These are phyloP conservation scores for Bujurquina vittata DNA, from an alignment of 2,113 vertebrate genomes.

Conservation along the genomic window DNA sequence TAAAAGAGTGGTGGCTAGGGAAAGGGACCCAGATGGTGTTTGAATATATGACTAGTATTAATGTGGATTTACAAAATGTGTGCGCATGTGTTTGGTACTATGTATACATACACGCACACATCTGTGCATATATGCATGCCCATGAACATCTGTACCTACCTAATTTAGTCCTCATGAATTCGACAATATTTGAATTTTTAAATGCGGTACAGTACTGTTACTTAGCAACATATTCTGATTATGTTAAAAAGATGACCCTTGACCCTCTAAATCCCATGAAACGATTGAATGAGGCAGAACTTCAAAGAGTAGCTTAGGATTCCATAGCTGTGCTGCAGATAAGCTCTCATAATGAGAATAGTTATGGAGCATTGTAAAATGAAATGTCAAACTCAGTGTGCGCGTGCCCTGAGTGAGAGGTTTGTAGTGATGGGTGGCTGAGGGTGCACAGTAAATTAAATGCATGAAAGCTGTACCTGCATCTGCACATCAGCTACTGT, in stretches of 20 bases:
- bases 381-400: slow-evolving; percentile 29
- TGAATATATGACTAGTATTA: neutral
- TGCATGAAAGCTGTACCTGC: slow-evolving; percentile 7
- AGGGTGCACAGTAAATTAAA: slow-evolving; percentile 15
- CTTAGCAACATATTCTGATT: slow-evolving; percentile 71
- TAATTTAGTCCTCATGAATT: slow-evolving; percentile 44
- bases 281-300: slow-evolving; percentile 61
- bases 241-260: slow-evolving; percentile 68
- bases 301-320: slow-evolving; percentile 74
- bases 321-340: slow-evolving; percentile 65
- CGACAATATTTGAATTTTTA: slow-evolving; percentile 52
- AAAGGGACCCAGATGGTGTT: neutral
- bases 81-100: neutral
- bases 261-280: slow-evolving; percentile 53
- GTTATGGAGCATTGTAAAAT: slow-evolving; percentile 66
- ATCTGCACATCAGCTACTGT: slow-evolving; percentile 8
- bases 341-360: slow-evolving; percentile 72
- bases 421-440: slow-evolving; percentile 19
- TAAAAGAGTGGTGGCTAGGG: neutral
- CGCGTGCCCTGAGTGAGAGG: slow-evolving; percentile 15
- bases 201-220: slow-evolving; percentile 61
- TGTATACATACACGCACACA: slow-evolving; percentile 13
- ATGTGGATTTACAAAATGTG: neutral
- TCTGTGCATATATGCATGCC: slow-evolving; percentile 13
- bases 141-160: slow-evolving; percentile 29